Evolutionary conservation across 2,797 vertebrate species (phyloP), one percentile per base, ranked within the genome.

Genomic region (Discoglossus pictus): DNA sequence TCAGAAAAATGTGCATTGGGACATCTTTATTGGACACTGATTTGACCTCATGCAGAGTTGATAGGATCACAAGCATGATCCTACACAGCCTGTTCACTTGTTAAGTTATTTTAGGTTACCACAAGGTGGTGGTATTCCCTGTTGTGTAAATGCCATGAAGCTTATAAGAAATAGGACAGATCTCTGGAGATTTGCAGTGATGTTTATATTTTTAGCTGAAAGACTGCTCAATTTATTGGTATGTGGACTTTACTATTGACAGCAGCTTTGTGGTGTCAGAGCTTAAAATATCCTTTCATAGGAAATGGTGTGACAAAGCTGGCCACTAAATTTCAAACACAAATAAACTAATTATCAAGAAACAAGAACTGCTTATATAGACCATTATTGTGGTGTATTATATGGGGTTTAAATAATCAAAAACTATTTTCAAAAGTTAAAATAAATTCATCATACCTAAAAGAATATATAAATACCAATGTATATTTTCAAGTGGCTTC

Each of bases 121-220:
- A 38, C 42, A 65, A 36, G 52, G 54, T 46, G 40, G 27, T 21
- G 11, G 50, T 17, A 8, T n/a, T 15, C 52, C 53, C 43, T 31
- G 52, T 53, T 39, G 53, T 25, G 51, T 56, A 23, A 56, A 15
- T 66, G 9, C 9, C 20, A 48, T 21, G 3, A 10, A 23, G 44
- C 20, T 21, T 47, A 31, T 31, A 5, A 47, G 44, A 47, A 21
- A 21, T 12, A 35, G 34, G 24, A 11, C 15, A 27, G 12, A 23
- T 12, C 44, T 34, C 54, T 16, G 44, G 21, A 40, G 48, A 40
- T 43, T 35, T 64, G 44, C 39, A 15, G 9, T 18, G n/a, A 50
- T 47, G 18, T 43, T 54, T 36, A 64, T 17, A 36, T 42, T 35
- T 34, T 16, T 4, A 31, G 8, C 4, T 4, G 8, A 42, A 16